Percentiles rank a stretch among this genome's conserved stretches.
phyloP scores from a whole-genome alignment of 2,797 vertebrate genomes.

The Brachymystax lenok region DNA sequence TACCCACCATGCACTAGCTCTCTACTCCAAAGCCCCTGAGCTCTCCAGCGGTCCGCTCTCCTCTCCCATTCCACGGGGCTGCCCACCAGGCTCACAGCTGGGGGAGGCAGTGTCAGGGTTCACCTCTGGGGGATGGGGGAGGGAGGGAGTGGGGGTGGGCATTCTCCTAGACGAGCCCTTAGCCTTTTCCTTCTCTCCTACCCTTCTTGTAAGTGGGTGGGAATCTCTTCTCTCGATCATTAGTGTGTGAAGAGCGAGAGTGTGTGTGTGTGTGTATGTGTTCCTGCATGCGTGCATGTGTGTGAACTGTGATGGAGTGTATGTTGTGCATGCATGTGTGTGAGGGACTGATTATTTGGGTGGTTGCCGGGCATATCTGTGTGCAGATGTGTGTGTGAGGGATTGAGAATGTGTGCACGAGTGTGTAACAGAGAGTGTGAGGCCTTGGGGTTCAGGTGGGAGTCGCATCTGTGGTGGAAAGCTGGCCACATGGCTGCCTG shows the following conservation, averaged over 20 bases:
- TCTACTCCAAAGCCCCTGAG: not conserved
- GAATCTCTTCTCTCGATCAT: constrained; percentile 25
- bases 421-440: not conserved
- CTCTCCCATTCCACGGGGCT: not conserved
- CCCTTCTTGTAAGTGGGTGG: constrained; percentile 39
- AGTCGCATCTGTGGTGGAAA: not conserved
- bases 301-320: not conserved
- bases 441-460: not conserved
- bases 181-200: constrained; percentile 27
- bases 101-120: constrained; percentile 36
- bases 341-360: not conserved
- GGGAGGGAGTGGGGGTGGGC: constrained; percentile 28
- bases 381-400: not conserved
- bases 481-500: not conserved
- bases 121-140: constrained; percentile 26
- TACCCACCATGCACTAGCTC: constrained; percentile 1
- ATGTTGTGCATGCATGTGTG: constrained; percentile 8
- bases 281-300: not conserved
- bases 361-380: not conserved
- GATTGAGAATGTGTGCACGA: not conserved
- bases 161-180: constrained; percentile 35
- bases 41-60: not conserved
- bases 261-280: not conserved
- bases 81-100: constrained; percentile 10
- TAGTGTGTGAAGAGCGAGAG: not conserved